Evolutionary conservation across 2,888 invertebrate genomes (phyloP).

Genomic region (Bombylius discolor): DNA sequence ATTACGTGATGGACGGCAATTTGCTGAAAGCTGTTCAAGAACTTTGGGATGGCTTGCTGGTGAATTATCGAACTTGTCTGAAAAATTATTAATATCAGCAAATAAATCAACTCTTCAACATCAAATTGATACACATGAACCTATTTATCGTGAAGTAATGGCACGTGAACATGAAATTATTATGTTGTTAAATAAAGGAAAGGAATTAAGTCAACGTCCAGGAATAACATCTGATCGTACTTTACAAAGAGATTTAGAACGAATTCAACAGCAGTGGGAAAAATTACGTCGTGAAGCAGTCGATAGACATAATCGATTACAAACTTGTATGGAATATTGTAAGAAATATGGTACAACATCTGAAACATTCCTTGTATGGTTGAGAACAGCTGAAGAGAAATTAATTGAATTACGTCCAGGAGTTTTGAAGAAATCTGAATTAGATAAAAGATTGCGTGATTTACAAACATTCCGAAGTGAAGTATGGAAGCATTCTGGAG

Average conservation of each 20-base stretch:
- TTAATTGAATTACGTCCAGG: constrained; percentile 63
- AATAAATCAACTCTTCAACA: constrained; percentile 68
- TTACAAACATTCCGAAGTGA: constrained; percentile 83
- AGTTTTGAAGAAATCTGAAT: constrained; percentile 70
- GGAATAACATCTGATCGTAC: constrained; percentile 43
- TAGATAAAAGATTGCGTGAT: constrained; percentile 78
- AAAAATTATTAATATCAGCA: constrained; percentile 73
- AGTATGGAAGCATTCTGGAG: constrained; percentile 83
- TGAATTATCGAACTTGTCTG: constrained; percentile 61
- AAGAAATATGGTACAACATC: constrained; percentile 77
- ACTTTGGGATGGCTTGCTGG: constrained; percentile 83
- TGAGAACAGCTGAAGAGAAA: constrained; percentile 74
- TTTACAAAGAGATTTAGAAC: constrained; percentile 68
- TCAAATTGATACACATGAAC: constrained; percentile 80
- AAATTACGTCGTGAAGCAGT: constrained; percentile 77
- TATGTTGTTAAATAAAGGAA: constrained; percentile 83
- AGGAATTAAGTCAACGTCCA: constrained; percentile 45
- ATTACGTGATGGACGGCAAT: constrained; percentile 75
- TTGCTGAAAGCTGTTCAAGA: constrained; percentile 77
- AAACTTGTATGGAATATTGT: constrained; percentile 84
- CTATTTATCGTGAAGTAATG: constrained; percentile 77
- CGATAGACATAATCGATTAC: constrained; percentile 72
- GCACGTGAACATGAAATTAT: constrained; percentile 86
- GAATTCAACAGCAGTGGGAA: constrained; percentile 85
- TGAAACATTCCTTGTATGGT: constrained; percentile 79